A percentile compares a stretch with the other conserved stretches of the same genome.
Conservation (phyloP, 2,797 vertebrate genomes). For the Macrochelys suwanniensis region DNA sequence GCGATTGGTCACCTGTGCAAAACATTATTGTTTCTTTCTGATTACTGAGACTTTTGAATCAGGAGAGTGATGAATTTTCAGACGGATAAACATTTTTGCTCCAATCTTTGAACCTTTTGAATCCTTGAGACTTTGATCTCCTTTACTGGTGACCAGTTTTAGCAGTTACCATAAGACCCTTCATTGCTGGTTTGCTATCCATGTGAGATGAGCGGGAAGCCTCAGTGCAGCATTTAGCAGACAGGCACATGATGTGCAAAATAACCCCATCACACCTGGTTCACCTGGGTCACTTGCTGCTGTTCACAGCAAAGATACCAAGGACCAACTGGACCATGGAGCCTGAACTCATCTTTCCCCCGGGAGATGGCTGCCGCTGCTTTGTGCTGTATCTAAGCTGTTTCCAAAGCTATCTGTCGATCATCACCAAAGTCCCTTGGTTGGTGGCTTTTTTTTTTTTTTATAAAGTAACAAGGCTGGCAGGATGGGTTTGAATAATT, state of each 20-base stretch:
- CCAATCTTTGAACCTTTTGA: rapidly evolving
- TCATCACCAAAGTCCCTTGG: background rate
- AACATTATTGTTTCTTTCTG: background rate
- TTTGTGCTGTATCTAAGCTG: background rate
- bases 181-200: background rate
- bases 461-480: background rate
- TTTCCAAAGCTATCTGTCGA: background rate
- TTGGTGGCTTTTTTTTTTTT: background rate
- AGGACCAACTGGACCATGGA: background rate
- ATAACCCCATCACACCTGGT: background rate
- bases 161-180: background rate
- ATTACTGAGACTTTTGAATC: background rate
- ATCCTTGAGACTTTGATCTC: background rate
- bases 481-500: background rate
- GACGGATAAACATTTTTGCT: background rate
- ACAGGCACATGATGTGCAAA: background rate
- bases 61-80: background rate
- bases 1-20: background rate
- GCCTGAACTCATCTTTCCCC: background rate
- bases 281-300: background rate
- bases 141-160: background rate
- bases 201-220: background rate
- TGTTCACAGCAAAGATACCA: background rate
- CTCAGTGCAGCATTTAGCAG: background rate
- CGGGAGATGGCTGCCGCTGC: background rate